Evolutionary conservation across 2,888 invertebrate genomes (phyloP), one percentile per base, ranked within the genome.

Genomic region (Boloria euphrosyne): DNA sequence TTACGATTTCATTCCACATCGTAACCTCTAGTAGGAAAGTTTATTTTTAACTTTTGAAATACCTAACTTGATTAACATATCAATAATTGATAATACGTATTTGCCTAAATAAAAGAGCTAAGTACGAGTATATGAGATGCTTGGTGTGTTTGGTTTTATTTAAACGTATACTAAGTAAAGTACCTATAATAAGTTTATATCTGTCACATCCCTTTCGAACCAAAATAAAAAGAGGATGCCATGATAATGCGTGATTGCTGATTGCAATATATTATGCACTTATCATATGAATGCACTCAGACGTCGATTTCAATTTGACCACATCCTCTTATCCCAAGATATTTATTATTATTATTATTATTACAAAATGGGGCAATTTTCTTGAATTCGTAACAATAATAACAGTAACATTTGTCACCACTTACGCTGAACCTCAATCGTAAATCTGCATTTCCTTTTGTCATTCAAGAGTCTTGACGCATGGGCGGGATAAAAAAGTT

Each of bases 271-370:
- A 77, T 76, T 76, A 76, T 85, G 86, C 86, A 87, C 85, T 87
- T 85, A 86, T 82, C 68, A 69, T 73, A 75, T 74, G 75, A 89
- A 87, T 87, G 88, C 80, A 87, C 77, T 77, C 81, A 82, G 81
- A 85, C 85, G 89, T 87, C 89, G 87, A 87, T 87, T 86, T 87
- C 87, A 91, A 90, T 90, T 90, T 86, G 86, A 85, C 80, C 80
- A 81, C 90, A 89, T 91, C 91, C 90, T 89, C 87, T 83, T 90
- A 87, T 85, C 83, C 82, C 82, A 81, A 84, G 85, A 83, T 81
- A 83, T 75, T 82, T 82, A 79, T 83, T 83, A 57, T 46, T 46
- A 83, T 81, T 82, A 75, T 72, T 63, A 82, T 81, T 82, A 75
- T 72, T 63, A 73, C 75, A 76, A 78, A 75, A 73, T 74, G 74